Evolutionary conservation across 1,140 invertebrate species (phyloP).

Genomic region (Branchinecta lynchi): DNA sequence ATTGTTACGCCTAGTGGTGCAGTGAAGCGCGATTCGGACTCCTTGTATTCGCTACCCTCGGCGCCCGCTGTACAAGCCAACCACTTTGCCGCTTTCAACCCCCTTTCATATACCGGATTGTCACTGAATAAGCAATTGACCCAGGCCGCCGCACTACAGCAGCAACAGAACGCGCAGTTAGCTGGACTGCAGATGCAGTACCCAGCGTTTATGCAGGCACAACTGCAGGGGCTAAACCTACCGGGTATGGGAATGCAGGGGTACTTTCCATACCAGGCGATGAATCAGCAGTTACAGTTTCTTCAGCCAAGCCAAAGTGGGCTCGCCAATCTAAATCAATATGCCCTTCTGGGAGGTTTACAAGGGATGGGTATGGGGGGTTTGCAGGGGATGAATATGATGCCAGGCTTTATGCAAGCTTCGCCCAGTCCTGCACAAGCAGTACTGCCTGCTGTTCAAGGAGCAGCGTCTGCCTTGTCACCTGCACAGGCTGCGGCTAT

Average conservation of each 20-base stretch:
- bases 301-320: not conserved
- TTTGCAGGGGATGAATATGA: not conserved
- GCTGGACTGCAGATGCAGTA: not conserved
- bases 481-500: not conserved
- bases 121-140: constrained; percentile 4
- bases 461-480: not conserved
- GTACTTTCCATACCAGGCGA: not conserved
- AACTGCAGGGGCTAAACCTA: not conserved
- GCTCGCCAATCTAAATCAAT: not conserved
- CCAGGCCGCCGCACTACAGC: not conserved
- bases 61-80: not conserved
- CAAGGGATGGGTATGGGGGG: not conserved
- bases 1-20: constrained; percentile 8
- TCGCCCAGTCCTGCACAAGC: not conserved
- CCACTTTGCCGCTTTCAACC: not conserved
- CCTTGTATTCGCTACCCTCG: not conserved
- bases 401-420: not conserved
- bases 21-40: not conserved
- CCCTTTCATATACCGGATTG: not conserved
- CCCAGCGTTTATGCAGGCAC: not conserved
- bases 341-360: not conserved
- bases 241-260: not conserved
- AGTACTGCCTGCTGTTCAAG: not conserved
- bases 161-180: not conserved
- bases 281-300: not conserved